phyloP scores from a whole-genome alignment of 2,888 invertebrate species.

The Nomada goodeniana region DNA sequence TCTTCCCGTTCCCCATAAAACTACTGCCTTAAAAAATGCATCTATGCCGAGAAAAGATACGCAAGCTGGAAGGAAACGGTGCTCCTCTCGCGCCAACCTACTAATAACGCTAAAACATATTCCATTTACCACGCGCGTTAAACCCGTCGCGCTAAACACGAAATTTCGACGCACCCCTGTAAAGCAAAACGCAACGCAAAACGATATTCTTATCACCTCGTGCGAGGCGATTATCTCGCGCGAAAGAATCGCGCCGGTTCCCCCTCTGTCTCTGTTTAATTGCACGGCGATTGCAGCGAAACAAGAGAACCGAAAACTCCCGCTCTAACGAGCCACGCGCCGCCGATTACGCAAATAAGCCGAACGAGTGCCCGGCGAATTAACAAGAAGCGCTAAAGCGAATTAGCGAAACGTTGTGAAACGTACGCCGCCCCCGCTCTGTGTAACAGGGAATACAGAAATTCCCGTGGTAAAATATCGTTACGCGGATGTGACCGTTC shows the following conservation, averaged over 20 bases:
- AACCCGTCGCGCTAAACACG: not conserved
- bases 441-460: slow-evolving; percentile 27
- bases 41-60: no score
- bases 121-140: no score
- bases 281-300: not conserved
- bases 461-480: slow-evolving; percentile 37
- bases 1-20: not conserved
- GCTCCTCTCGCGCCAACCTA: no score
- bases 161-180: not conserved
- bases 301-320: slow-evolving; percentile 29
- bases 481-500: not conserved
- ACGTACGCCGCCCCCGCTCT: not conserved
- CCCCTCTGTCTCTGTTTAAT: not conserved
- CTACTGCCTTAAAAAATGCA: no score
- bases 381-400: slow-evolving; percentile 4
- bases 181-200: not conserved
- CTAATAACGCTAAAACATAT: no score
- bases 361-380: slow-evolving; percentile 21
- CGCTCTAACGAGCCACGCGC: not conserved
- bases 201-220: not conserved
- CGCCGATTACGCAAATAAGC: slow-evolving; percentile 34
- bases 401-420: slow-evolving; percentile 15
- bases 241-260: not conserved
- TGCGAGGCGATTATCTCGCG: no score
- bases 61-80: no score